These are phyloP conservation scores for Eristalinus aeneus DNA, from an alignment of 2,888 invertebrate genomes.

Conservation along the genomic window DNA sequence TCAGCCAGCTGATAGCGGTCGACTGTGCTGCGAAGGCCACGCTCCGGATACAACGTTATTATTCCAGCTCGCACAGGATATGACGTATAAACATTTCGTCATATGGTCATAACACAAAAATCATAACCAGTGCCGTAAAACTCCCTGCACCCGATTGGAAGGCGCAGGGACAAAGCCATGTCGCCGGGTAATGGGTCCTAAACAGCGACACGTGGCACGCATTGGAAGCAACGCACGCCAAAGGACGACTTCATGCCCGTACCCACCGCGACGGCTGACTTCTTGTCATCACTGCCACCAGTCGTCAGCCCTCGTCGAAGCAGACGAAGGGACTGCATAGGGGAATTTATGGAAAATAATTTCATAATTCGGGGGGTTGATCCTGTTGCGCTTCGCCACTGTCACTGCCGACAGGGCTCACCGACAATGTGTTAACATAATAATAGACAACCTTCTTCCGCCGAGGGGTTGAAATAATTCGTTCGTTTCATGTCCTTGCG, in stretches of 20 bases:
- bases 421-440: slow-evolving; percentile 70
- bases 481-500: slow-evolving; percentile 40
- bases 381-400: slow-evolving; percentile 59
- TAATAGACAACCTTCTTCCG: slow-evolving; percentile 46
- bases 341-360: slow-evolving; percentile 80
- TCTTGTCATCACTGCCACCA: slow-evolving; percentile 72
- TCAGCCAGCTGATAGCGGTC: slow-evolving; percentile 51
- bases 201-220: slow-evolving; percentile 79
- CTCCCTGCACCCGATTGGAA: slow-evolving; percentile 21
- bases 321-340: slow-evolving; percentile 37
- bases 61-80: slow-evolving; percentile 63
- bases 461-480: slow-evolving; percentile 65
- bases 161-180: slow-evolving; percentile 53
- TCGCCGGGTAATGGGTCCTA: slow-evolving; percentile 79
- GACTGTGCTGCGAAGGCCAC: background rate
- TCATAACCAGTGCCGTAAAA: slow-evolving; percentile 55
- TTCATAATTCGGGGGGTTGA: slow-evolving; percentile 80
- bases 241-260: slow-evolving; percentile 55
- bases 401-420: slow-evolving; percentile 8
- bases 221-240: slow-evolving; percentile 62
- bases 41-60: slow-evolving; percentile 58
- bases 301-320: background rate
- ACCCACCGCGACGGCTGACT: slow-evolving; percentile 72
- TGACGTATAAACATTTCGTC: slow-evolving; percentile 71
- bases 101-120: slow-evolving; percentile 66